Conservation (phyloP, 2,888 invertebrate genomes). For the Tipula helvola region DNA sequence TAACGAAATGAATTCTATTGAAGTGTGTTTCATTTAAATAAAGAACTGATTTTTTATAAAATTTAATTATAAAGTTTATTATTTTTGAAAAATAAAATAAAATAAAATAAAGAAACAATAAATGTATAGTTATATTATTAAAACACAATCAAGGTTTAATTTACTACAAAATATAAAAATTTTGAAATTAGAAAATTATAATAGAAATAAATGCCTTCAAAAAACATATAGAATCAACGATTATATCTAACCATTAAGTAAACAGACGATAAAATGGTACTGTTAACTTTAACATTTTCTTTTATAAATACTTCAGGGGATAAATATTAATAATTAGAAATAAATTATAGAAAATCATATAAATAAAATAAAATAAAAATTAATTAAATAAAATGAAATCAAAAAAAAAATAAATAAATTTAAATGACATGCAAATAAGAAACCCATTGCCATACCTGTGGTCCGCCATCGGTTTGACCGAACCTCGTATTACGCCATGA, state of each 20-base stretch:
- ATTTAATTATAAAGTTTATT: not conserved
- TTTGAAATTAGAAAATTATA: not conserved
- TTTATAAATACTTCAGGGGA: not conserved
- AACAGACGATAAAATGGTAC: not conserved
- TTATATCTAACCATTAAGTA: not conserved
- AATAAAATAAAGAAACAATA: not conserved
- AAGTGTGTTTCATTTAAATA: not conserved
- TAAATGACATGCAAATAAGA: not conserved
- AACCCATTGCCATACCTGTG: conserved; percentile 56
- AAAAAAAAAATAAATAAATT: not conserved
- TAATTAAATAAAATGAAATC: not conserved
- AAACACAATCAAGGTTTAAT: not conserved
- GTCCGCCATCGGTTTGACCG: conserved; percentile 69
- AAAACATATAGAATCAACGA: not conserved
- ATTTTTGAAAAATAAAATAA: not conserved
- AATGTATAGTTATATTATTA: too few species aligned
- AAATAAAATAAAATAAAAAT: not conserved
- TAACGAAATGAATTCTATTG: not conserved
- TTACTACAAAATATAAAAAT: not conserved
- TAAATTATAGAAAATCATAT: not conserved
- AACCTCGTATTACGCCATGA: conserved; percentile 91
- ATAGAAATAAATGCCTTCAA: not conserved
- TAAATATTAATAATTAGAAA: not conserved
- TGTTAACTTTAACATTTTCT: not conserved
- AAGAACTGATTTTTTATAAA: not conserved